Conservation (phyloP, 2,113 vertebrate species). For the Tragelaphus strepsiceros region DNA sequence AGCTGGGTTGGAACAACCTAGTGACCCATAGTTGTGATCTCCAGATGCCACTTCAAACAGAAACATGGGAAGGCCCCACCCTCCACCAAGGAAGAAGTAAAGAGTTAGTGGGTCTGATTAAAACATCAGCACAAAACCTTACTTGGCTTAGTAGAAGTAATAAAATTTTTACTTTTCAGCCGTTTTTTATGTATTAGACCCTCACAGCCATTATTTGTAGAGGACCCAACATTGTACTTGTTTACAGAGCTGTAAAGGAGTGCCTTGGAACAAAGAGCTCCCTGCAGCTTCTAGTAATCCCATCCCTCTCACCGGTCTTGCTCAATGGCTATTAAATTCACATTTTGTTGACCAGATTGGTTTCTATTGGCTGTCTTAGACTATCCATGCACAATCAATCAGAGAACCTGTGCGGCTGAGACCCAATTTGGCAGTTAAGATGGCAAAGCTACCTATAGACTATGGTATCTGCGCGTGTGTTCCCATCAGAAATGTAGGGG, state of each 20-base stretch:
- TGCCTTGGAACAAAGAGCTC: background rate
- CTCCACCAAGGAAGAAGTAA: too few relatives aligned
- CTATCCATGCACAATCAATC: background rate
- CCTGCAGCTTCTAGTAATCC: background rate
- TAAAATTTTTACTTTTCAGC: background rate
- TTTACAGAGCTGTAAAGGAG: background rate
- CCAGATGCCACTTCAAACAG: background rate
- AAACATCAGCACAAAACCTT: background rate
- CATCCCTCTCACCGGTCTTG: background rate
- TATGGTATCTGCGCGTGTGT: background rate
- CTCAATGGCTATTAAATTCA: background rate
- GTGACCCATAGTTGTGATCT: too few relatives aligned
- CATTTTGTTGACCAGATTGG: background rate
- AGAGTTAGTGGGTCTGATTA: background rate
- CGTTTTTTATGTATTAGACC: background rate
- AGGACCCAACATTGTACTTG: rapidly evolving
- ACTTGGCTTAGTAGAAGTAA: background rate
- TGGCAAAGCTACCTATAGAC: background rate
- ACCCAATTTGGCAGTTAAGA: background rate
- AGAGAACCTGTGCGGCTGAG: background rate
- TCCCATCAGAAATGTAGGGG: background rate
- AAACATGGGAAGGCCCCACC: rapidly evolving
- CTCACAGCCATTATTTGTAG: rapidly evolving
- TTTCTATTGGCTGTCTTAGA: background rate
- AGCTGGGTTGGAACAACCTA: rapidly evolving